Base-by-base conservation (phyloP, 2,797 vertebrate species). In the Acipenser transmontanus region DNA sequence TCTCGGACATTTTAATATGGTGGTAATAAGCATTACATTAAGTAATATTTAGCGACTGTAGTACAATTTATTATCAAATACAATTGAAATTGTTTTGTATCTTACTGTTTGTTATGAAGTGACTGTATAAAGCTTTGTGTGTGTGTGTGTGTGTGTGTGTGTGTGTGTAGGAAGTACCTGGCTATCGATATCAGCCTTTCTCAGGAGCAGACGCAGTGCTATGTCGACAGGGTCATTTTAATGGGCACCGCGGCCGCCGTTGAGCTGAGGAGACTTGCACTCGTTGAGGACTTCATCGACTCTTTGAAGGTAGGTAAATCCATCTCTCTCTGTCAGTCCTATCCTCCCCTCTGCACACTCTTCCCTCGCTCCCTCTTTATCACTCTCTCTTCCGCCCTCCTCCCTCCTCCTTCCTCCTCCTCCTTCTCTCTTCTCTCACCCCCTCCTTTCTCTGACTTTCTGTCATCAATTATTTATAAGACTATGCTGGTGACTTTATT, bases 261-360 rank as follows among this genome's bases (percentile, higher is more conserved):
- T n/a, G 77, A 86, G 66, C 77, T 97, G 66, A 92, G 91, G 70
- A 86, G 79, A 68, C 92, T 95, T 68, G 71, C 95, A 73, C 90
- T 95, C 66, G 93, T 96, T 11, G 82, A 81, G 66, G 91, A 85
- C 78, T 73, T 95, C 47, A 85, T 94, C 70, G 87, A 94, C 68
- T 97, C 95, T 52, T 75, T 94, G 11, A 97, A 97, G 92, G 95
- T 97, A 74, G 79, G 77, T 4, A 49, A 12, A n/a, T 17, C 6
- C 6, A 9, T 6, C 34, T 49, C 49, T 50, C 54, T 60, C 51
- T 63, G 12, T 34, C 48, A 48, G 6, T 76, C 66, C 72, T 11
- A 34, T 8, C 17, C n/a, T 54, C 49, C 60, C 7, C 61, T 50
- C 10, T 49, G n/a, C 47, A 6, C n/a, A 50, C 5, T 10, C 14